Evolutionary conservation across 1,140 invertebrate species (phyloP).

Genomic region (Chelonus insularis): DNA sequence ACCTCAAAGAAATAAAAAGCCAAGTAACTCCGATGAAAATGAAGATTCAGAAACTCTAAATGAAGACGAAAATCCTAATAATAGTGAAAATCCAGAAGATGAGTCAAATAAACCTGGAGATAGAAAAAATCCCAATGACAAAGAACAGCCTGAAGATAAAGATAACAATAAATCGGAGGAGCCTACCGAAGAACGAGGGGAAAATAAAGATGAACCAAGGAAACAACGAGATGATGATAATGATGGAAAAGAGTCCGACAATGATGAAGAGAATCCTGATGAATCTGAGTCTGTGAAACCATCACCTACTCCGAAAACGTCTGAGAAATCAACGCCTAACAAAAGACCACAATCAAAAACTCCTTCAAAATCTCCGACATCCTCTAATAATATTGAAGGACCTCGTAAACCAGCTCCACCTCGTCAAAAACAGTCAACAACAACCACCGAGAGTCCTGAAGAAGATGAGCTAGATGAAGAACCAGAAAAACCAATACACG

Average conservation of each 20-base stretch:
- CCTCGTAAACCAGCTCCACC: too few species aligned
- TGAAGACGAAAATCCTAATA: neutral
- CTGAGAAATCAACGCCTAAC: too few species aligned
- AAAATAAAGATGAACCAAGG: constrained; percentile 7
- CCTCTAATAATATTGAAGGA: neutral
- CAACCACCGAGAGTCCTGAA: neutral
- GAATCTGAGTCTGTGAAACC: too few species aligned
- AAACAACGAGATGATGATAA: neutral
- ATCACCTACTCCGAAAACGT: too few species aligned
- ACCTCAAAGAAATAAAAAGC: too few species aligned
- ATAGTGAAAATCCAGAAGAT: neutral
- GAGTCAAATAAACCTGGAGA: constrained; percentile 8
- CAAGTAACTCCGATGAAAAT: too few species aligned
- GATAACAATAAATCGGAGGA: too few species aligned
- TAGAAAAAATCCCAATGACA: neutral
- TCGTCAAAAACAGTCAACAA: too few species aligned
- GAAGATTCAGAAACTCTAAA: neutral
- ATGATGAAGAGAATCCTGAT: constrained; percentile 13
- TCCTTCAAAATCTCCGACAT: neutral
- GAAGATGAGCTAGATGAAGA: too few species aligned
- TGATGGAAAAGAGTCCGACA: neutral
- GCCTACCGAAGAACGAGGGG: constrained; percentile 9
- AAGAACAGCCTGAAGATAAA: constrained; percentile 20
- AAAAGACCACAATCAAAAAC: too few species aligned
- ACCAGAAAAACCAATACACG: neutral